Base-by-base conservation (phyloP, 2,888 invertebrate genomes). In the Druceiella hillmani region DNA sequence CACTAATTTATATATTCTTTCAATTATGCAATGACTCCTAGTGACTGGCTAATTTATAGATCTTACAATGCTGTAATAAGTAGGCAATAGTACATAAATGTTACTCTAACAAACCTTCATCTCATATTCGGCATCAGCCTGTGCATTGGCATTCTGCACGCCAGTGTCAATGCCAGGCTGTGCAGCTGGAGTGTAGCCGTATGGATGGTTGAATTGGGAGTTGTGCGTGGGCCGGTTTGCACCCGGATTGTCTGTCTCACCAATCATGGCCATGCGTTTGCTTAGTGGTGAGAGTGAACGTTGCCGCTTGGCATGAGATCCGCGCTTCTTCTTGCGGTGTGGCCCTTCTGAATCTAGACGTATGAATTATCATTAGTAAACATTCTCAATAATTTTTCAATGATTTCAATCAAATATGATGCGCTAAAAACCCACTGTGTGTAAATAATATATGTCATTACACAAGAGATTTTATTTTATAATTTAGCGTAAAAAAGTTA, bases 221-320 rank as follows among this genome's bases (percentile, higher is more conserved):
- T 69, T 77, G 51, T 75, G 74, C 0, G 69, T 71, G 10, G 70
- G 57, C 2, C 67, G 57, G 2, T 63, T 59, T 0, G 61, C 57
- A 49, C 50, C 13, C 43, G 27, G 17, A 42, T 47, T 42, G 45
- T 70, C 64, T 2, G 68, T 67, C 30, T 79, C 77, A 37, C 79
- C 74, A 62, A 83, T 73, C 66, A 81, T 74, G 13, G 84, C 86
- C 84, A 88, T 85, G 7, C 87, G 79, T 58, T 88, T 88, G 63
- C 87, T 87, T 17, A 88, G 67, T 2, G 88, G 88, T 17, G 87
- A 88, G 33, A 87, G 62, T 1, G 88, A 88, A 5, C 80, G 78
- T 52, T 83, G 80, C 35, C 79, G 76, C 56, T 78, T 76, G 54
- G 74, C 71, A 52, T 66, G 66, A 0, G 75, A 70, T 34, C 74